Evolutionary conservation across 2,797 vertebrate species (phyloP).

Genomic region (Malacoraja senta): DNA sequence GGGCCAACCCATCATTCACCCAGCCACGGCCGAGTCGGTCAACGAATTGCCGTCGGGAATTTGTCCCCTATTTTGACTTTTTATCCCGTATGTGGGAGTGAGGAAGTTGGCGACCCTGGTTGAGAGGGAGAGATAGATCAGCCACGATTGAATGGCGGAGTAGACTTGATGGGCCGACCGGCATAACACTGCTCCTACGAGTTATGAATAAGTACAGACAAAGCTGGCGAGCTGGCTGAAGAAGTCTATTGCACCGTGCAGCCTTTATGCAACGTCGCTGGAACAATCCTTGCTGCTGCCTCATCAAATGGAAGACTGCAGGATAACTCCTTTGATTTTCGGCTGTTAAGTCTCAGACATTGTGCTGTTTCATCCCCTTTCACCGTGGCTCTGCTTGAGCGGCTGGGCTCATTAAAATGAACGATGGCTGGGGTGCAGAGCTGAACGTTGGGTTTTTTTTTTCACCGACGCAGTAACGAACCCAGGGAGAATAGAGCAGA

Average conservation of each 20-base stretch:
- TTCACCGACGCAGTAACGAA: slow-evolving; percentile 15
- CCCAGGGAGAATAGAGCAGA: background rate
- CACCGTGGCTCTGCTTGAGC: background rate
- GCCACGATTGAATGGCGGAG: too few species aligned
- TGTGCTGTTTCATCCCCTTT: slow-evolving; percentile 17
- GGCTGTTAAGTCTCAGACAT: slow-evolving; percentile 5
- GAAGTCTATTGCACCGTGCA: background rate
- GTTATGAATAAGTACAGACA: background rate
- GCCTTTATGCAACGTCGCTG: background rate
- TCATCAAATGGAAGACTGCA: slow-evolving; percentile 11
- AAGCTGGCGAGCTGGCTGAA: background rate
- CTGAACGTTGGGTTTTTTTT: background rate
- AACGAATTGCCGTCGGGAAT: too few species aligned
- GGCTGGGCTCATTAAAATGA: slow-evolving; percentile 28
- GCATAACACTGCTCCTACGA: too few species aligned
- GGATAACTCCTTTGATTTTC: slow-evolving; percentile 7
- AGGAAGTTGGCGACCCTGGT: too few species aligned
- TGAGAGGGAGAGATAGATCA: too few species aligned
- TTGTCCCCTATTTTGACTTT: too few species aligned
- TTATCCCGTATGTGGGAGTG: too few species aligned
- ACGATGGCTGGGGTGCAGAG: background rate
- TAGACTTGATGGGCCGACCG: too few species aligned
- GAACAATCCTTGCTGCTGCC: background rate
- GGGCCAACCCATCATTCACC: too few species aligned
- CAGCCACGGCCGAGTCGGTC: too few species aligned